A percentile compares a stretch with the other conserved stretches of the same genome.
Conservation (phyloP, 2,888 invertebrate genomes). For the Coronaproctus castanopsis region DNA sequence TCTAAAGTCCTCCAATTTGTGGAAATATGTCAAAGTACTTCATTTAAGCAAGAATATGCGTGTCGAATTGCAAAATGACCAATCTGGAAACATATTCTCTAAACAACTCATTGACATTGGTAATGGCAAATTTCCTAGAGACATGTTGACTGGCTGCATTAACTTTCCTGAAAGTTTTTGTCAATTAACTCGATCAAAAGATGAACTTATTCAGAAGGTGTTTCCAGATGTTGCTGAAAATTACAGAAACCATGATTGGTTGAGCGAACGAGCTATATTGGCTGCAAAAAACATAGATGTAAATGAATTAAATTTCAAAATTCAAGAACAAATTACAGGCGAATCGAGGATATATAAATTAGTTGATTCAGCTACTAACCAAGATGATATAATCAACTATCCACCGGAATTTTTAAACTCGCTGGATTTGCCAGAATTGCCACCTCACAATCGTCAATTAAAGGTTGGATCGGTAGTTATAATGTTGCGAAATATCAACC, state of each 20-base stretch:
- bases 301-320: neutral
- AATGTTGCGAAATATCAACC: too few relatives aligned
- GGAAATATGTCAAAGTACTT: neutral
- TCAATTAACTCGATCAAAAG: neutral
- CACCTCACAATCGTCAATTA: too few relatives aligned
- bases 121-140: neutral
- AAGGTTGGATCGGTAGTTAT: too few relatives aligned
- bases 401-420: too few relatives aligned
- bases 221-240: neutral
- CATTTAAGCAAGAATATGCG: neutral
- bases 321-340: neutral
- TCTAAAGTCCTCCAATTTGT: neutral
- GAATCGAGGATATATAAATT: neutral
- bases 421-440: too few relatives aligned
- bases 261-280: neutral
- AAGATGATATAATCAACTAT: too few relatives aligned
- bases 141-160: neutral
- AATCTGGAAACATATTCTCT: neutral
- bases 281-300: neutral
- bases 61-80: neutral
- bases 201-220: neutral
- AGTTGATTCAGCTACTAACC: too few relatives aligned
- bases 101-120: neutral
- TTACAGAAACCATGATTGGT: neutral
- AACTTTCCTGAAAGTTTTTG: neutral